These are phyloP conservation scores for Oncopodura yosiiana DNA, from an alignment of 1,140 invertebrate species.

Conservation along the genomic window DNA sequence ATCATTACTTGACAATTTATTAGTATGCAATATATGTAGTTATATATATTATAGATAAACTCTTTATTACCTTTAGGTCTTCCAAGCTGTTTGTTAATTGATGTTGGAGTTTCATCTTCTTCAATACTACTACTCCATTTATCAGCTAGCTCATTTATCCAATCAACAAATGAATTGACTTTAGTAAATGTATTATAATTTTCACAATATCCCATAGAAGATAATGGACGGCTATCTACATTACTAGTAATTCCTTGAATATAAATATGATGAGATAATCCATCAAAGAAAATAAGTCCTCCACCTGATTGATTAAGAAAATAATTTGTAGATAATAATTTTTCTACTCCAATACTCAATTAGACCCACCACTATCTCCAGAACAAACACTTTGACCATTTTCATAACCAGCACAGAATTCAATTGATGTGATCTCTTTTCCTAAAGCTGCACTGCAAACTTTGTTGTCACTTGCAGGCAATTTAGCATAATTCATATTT, in stretches of 20 bases:
- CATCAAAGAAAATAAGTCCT: slow-evolving; percentile 16
- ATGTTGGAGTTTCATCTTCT: not conserved
- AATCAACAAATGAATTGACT: slow-evolving; percentile 15
- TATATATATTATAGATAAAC: no score
- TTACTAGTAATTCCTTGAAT: slow-evolving; percentile 17
- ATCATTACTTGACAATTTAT: not conserved
- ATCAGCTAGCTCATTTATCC: slow-evolving; percentile 6
- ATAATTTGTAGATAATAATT: not conserved
- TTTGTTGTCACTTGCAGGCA: slow-evolving; percentile 8
- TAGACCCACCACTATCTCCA: slow-evolving; percentile 3
- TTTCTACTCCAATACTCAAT: not conserved
- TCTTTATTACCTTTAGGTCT: no score
- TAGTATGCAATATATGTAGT: not conserved
- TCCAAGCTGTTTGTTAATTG: no score
- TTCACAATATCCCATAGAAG: slow-evolving; percentile 5
- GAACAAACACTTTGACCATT: slow-evolving; percentile 11
- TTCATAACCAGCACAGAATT: slow-evolving; percentile 21
- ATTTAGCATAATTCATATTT: slow-evolving; percentile 9
- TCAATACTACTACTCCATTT: not conserved
- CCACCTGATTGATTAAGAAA: no score
- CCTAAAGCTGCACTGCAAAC: slow-evolving; percentile 9
- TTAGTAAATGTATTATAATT: slow-evolving; percentile 25
- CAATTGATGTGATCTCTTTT: slow-evolving; percentile 18
- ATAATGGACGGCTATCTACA: not conserved
- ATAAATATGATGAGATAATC: slow-evolving; percentile 8